Evolutionary conservation across 2,113 vertebrate species (phyloP), one percentile per base, ranked within the genome.

Genomic region (Psittacus erithacus): DNA sequence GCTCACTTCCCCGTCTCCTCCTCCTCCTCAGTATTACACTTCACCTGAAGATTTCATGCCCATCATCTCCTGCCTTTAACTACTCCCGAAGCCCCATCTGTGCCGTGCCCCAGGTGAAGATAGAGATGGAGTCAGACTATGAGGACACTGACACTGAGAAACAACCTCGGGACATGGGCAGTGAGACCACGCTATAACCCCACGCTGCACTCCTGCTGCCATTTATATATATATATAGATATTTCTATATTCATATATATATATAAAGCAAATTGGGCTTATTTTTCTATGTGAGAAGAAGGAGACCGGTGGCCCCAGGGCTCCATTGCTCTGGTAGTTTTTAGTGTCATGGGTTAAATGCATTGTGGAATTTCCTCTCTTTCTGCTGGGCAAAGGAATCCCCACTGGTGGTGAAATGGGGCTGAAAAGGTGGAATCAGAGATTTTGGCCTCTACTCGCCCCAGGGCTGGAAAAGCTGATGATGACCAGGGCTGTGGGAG

Each of bases 21-120:
- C 76, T 50, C 68, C 64, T 39, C 86, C 96, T 81, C 98, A 99
- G 99, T 79, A 99, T 99, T 97, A 99, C 99, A 5, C 98, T 99
- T 35, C 99, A 99, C 98, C 98, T 99, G 98, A 99, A 99, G 99
- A 99, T 99, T 94, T 99, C 99, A 38, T 99, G 99, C 95, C 99
- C 99, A 0, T 98, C 98, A 3, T 99, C 99, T 38, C 99, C 99
- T 1, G 98, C 99, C 11, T 97, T 98, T 92, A 98, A 97, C 55
- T 97, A 98, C 97, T 94, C 98, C 19, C 98, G 97, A 71, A 99
- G 89, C 44, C 97, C 98, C 47, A 31, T 98, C 82, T 99, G 98
- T 53, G 93, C 98, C 9, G 98, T 99, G 96, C 99, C 99, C 25
- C 99, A 99, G 97, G 99, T 99, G 97, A 99, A 99, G 98, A 99